Base-by-base conservation (phyloP, 2,888 invertebrate species). In the Julus scandinavius region DNA sequence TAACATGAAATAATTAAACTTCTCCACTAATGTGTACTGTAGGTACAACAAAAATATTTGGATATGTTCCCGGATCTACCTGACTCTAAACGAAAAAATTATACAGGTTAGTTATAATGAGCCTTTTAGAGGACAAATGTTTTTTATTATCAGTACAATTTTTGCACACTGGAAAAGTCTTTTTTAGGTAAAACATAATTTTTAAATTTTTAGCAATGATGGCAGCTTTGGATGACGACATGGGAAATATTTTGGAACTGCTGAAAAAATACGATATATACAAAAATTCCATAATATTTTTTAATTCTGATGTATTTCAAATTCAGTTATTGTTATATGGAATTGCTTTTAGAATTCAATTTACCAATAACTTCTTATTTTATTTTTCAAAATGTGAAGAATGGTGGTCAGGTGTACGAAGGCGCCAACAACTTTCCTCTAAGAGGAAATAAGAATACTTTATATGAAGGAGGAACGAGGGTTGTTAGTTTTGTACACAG, bases 391-490 rank as follows among this genome's bases (percentile, higher is more conserved):
- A n/a, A 15, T 86, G 40, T 85, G 20, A 9, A 88, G 88, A 88
- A 88, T 84, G 88, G 88, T 38, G 88, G 88, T 13, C 87, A 88
- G 29, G 49, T 87, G 4, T 58, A 72, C 54, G 58, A 83, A 49
- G 88, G 87, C 15, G 88, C 87, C 45, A 87, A 20, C 20, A 88
- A 88, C 84, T 88, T 87, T 41, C 88, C 88, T 1, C 58, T 88
- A 5, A 80, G 88, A 84, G 88, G 88, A 83, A 58, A 49, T 20
- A 88, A 88, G 85, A 87, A 84, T 38, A 88, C 88, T 9, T 41
- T 88, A 38, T 88, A 87, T 38, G 88, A 88, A 54, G 88, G 88
- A 38, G 88, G 88, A 38, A 87, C 85, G 20, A 87, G 87, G 83
- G 85, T 49, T 9, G 54, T 87, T 41, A 87, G 84, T 29, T 88